Percentiles rank a stretch among this genome's conserved stretches.
These are phyloP conservation scores for Drosophila tristis DNA, from an alignment of 1,140 invertebrate genomes.

Conservation along the genomic window DNA sequence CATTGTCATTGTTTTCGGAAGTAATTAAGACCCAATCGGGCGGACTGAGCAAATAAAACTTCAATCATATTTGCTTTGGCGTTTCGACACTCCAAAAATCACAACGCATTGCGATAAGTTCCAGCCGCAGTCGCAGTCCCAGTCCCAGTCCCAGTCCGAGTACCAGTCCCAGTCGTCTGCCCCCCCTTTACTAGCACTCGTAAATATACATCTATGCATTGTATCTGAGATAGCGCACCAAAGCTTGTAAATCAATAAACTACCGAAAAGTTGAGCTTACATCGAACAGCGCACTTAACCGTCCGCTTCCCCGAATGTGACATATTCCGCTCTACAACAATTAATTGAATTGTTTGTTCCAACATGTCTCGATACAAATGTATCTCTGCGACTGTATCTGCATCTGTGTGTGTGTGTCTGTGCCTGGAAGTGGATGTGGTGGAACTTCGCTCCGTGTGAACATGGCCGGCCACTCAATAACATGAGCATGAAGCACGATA, in stretches of 20 bases:
- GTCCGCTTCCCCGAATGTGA: slow-evolving; percentile 50
- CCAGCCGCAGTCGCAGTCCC: background rate
- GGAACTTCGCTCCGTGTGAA: slow-evolving; percentile 53
- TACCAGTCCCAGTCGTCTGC: no score
- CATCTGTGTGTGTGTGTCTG: slow-evolving; percentile 41
- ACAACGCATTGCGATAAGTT: slow-evolving; percentile 71
- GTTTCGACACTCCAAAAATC: slow-evolving; percentile 80
- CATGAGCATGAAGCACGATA: slow-evolving; percentile 70
- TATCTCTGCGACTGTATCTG: slow-evolving; percentile 46
- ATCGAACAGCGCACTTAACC: slow-evolving; percentile 5
- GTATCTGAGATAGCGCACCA: slow-evolving; percentile 47
- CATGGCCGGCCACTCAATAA: slow-evolving; percentile 79
- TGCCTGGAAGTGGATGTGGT: slow-evolving; percentile 25
- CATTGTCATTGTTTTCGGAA: slow-evolving; percentile 78
- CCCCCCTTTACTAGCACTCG: no score
- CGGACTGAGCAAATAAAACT: slow-evolving; percentile 68
- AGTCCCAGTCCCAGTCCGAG: slow-evolving; percentile 1
- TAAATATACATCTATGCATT: slow-evolving; percentile 21
- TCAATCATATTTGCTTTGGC: slow-evolving; percentile 81
- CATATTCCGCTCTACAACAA: slow-evolving; percentile 69
- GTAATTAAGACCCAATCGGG: slow-evolving; percentile 79
- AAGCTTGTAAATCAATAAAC: slow-evolving; percentile 79
- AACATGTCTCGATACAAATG: slow-evolving; percentile 79
- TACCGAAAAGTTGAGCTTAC: slow-evolving; percentile 60
- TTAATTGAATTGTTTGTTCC: slow-evolving; percentile 80